Base-by-base conservation (phyloP, 1,140 invertebrate genomes). In the Mylabris phalerata region DNA sequence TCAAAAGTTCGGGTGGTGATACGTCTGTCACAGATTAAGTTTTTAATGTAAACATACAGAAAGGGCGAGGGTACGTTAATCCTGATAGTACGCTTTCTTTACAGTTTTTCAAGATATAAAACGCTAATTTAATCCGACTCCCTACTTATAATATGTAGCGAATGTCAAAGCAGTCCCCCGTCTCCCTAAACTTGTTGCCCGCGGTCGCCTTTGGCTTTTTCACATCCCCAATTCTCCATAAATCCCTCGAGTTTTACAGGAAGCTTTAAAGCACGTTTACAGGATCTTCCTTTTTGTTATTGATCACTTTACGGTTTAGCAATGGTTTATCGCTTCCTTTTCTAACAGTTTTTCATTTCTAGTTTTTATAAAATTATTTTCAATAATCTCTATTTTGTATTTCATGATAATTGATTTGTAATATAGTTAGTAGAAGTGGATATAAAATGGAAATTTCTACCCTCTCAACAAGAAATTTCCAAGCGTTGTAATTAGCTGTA, bases 61-160 rank as follows among this genome's bases (percentile, higher is more conserved):
- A 32, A 32, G 32, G 32, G 32, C 11, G 48, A 57, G 63, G 63
- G 61, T 55, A 58, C 39, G 27, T 50, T 54, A 64, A 60, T 61
- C 58, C 41, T 26, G 55, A 58, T 55, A 62, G 50, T 32, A 54
- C 61, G 26, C 60, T 59, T 67, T 66, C 62, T 61, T 61, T 59
- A 60, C 63, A 61, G 67, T 62, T 62, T 60, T 65, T 59, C 57
- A 48, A 50, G 61, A 52, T 59, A 63, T 62, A 65, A 67, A 65
- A 61, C 64, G 63, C 63, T 69, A 69, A 68, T 69, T 69, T 66
- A 69, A 68, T 68, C 65, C 65, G 51, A 50, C 61, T 62, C 63
- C 62, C 62, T 60, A 62, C 62, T 68, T 70, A 68, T 70, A 68
- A 68, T 70, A 59, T 57, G 60, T 49, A 57, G 67, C 60, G 62